These are phyloP conservation scores for Lampropteryx suffumata DNA, from an alignment of 2,888 invertebrate genomes.

Conservation along the genomic window DNA sequence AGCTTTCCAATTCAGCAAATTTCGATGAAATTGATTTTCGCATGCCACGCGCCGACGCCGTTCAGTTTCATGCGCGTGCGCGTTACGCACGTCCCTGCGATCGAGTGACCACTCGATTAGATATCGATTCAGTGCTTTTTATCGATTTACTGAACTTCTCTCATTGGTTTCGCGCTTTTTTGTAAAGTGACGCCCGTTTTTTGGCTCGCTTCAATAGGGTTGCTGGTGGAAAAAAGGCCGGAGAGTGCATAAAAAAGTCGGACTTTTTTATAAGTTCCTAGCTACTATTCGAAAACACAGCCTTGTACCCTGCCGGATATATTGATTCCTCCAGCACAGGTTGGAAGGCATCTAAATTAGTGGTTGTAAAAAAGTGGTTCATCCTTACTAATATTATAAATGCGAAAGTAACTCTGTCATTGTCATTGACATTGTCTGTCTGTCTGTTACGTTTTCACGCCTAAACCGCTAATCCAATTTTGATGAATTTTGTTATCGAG, in stretches of 20 bases:
- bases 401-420: no score
- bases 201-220: conserved; percentile 54
- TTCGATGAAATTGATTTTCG: conserved; percentile 37
- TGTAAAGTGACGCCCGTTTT: conserved; percentile 51
- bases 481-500: no score
- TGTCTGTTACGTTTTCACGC: no score
- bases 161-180: conserved; percentile 44
- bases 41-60: conserved; percentile 64
- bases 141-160: conserved; percentile 39
- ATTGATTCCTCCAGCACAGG: no score
- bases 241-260: not conserved
- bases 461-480: no score
- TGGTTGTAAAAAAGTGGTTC: no score
- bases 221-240: conserved; percentile 31
- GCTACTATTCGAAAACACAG: no score
- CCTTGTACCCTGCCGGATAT: no score
- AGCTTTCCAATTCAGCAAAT: not conserved
- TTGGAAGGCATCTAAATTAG: no score
- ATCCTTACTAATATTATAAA: no score
- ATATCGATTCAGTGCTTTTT: conserved; percentile 58
- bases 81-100: conserved; percentile 67
- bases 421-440: no score
- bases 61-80: conserved; percentile 64
- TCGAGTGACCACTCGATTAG: conserved; percentile 62
- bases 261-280: not conserved